A percentile compares a stretch with the other conserved stretches of the same genome.
These are phyloP conservation scores for Desoria tigrina DNA, from an alignment of 2,888 invertebrate species.

Conservation along the genomic window DNA sequence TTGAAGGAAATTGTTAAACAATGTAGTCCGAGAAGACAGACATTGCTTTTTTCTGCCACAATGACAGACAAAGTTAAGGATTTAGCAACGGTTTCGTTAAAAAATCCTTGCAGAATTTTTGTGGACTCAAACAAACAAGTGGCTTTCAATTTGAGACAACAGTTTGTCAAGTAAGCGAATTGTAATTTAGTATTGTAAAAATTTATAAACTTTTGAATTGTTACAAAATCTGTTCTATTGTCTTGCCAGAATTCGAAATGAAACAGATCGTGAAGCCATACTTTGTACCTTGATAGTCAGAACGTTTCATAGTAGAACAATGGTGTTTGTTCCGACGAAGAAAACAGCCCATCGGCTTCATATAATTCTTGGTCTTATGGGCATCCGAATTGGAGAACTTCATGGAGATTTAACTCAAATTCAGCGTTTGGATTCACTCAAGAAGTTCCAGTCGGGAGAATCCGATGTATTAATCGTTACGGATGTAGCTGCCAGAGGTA, in stretches of 20 bases:
- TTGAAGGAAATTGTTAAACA: constrained; percentile 97
- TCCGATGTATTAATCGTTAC: constrained; percentile 89
- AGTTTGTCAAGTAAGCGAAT: constrained; percentile 74
- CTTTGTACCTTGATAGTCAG: constrained; percentile 78
- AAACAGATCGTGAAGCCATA: constrained; percentile 88
- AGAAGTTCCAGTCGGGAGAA: constrained; percentile 81
- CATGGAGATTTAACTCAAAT: constrained; percentile 97
- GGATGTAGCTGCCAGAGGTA: constrained; percentile 88
- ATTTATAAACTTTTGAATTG: background rate
- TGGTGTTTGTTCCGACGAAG: constrained; percentile 96
- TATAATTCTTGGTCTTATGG: constrained; percentile 84
- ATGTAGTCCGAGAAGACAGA: constrained; percentile 88
- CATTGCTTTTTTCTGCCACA: constrained; percentile 96
- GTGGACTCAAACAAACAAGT: constrained; percentile 95
- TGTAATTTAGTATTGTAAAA: background rate
- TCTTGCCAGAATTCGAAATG: constrained; percentile 74
- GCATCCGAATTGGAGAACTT: constrained; percentile 74
- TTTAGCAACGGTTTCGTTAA: constrained; percentile 86
- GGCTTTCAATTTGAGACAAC: constrained; percentile 91
- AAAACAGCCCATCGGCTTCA: constrained; percentile 91
- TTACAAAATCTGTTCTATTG: background rate
- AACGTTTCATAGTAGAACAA: constrained; percentile 86
- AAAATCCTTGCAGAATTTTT: constrained; percentile 90
- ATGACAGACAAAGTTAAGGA: constrained; percentile 98
- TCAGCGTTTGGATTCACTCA: constrained; percentile 84